Evolutionary conservation across 2,888 invertebrate species (phyloP).

Genomic region (Harmothoe impar): DNA sequence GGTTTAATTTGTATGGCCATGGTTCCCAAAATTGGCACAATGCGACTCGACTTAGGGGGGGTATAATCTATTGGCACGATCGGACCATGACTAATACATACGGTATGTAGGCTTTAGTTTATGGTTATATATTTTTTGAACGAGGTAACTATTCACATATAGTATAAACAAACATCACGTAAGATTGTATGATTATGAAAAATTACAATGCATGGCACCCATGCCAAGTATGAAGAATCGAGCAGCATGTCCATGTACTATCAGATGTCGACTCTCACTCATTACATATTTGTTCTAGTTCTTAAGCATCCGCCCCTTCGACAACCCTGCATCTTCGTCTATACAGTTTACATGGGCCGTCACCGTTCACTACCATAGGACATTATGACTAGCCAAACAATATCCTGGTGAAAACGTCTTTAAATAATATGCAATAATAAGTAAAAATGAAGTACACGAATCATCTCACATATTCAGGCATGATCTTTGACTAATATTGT

Average conservation of each 20-base stretch:
- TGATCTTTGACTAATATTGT: background rate
- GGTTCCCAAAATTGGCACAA: background rate
- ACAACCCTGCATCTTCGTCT: background rate
- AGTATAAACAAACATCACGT: conserved; percentile 45
- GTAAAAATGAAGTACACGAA: background rate
- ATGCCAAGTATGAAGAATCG: conserved; percentile 6
- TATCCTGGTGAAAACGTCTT: background rate
- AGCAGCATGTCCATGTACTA: conserved; percentile 37
- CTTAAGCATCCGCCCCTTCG: background rate
- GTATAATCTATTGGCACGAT: conserved; percentile 25
- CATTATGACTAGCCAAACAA: background rate
- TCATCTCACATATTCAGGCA: background rate
- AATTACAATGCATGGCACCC: conserved; percentile 53
- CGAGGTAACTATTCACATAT: background rate
- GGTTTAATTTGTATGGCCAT: background rate
- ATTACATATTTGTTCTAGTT: background rate
- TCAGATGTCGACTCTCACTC: conserved; percentile 41
- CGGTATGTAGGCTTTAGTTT: background rate
- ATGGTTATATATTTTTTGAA: background rate
- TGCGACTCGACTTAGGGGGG: background rate
- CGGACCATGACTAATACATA: background rate
- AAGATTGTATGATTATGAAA: conserved; percentile 42
- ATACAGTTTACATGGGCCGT: background rate
- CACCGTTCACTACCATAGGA: background rate
- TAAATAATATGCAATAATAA: background rate